Percentiles rank a stretch among this genome's conserved stretches.
Conservation (phyloP, 2,888 invertebrate genomes). For the Neoaliturus tenellus region DNA sequence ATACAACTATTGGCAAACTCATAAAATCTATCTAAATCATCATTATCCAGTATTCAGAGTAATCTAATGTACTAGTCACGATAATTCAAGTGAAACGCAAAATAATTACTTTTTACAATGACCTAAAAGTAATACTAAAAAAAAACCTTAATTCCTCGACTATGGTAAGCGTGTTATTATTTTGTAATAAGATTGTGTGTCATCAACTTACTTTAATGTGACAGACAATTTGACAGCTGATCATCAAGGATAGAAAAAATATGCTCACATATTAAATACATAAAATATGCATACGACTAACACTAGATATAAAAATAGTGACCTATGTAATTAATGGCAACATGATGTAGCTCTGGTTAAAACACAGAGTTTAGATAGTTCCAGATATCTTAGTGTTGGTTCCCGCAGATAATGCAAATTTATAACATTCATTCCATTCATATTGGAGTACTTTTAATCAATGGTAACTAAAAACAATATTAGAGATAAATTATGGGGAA, state of each 20-base stretch:
- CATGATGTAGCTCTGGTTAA: background rate
- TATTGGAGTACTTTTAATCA: background rate
- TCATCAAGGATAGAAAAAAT: constrained; percentile 20
- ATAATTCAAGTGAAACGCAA: background rate
- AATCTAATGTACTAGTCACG: background rate
- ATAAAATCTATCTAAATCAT: background rate
- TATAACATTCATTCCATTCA: background rate
- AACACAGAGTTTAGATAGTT: background rate
- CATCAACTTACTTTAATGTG: background rate
- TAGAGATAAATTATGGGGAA: background rate
- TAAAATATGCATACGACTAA: constrained; percentile 34
- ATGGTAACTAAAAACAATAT: constrained; percentile 7
- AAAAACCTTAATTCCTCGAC: background rate
- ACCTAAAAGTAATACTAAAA: background rate
- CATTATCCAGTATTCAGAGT: background rate
- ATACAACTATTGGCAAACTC: constrained; percentile 16
- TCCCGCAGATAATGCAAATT: background rate
- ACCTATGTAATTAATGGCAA: constrained; percentile 19
- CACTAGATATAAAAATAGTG: constrained; percentile 48
- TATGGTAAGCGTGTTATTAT: background rate
- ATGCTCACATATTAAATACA: constrained; percentile 35
- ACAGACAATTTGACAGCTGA: background rate
- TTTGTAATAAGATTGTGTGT: background rate
- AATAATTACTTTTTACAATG: background rate
- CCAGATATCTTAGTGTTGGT: background rate